A percentile compares a stretch with the other conserved stretches of the same genome.
Evolutionary conservation across 2,888 invertebrate genomes (phyloP).

Genomic region (Drosophila gaucha): DNA sequence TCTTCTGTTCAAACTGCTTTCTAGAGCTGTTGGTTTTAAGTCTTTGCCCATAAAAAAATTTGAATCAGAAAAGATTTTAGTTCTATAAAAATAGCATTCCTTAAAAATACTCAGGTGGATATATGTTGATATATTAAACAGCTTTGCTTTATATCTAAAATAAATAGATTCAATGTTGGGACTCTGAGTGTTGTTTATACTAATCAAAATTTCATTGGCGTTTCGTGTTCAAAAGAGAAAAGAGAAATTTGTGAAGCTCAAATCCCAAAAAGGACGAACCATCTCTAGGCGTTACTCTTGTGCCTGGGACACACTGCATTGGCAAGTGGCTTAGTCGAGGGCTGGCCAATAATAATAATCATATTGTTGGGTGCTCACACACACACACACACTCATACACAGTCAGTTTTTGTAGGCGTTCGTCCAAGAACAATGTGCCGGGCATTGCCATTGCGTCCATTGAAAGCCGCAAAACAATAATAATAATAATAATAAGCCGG

Average conservation of each 20-base stretch:
- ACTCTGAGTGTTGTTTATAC: slow-evolving; percentile 4
- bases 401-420: slow-evolving; percentile 42
- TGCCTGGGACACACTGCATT: slow-evolving; percentile 28
- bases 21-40: too few relatives aligned
- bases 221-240: slow-evolving; percentile 8
- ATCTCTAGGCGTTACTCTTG: slow-evolving; percentile 8
- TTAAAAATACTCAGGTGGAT: background rate
- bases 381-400: slow-evolving; percentile 7
- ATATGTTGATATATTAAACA: too few relatives aligned
- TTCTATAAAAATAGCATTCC: too few relatives aligned
- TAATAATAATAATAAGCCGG: slow-evolving; percentile 63
- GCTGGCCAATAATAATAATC: slow-evolving; percentile 74
- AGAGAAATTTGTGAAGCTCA: background rate
- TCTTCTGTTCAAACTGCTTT: too few relatives aligned
- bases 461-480: slow-evolving; percentile 71
- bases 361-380: slow-evolving; percentile 65
- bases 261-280: slow-evolving; percentile 2
- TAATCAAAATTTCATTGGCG: slow-evolving; percentile 9
- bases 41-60: too few relatives aligned
- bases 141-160: too few relatives aligned
- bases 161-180: background rate
- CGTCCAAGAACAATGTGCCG: slow-evolving; percentile 57
- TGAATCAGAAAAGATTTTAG: too few relatives aligned
- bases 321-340: slow-evolving; percentile 61
- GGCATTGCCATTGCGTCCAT: slow-evolving; percentile 21